Evolutionary conservation across 2,797 vertebrate species (phyloP).

Genomic region (Peromyscus melanophrys): DNA sequence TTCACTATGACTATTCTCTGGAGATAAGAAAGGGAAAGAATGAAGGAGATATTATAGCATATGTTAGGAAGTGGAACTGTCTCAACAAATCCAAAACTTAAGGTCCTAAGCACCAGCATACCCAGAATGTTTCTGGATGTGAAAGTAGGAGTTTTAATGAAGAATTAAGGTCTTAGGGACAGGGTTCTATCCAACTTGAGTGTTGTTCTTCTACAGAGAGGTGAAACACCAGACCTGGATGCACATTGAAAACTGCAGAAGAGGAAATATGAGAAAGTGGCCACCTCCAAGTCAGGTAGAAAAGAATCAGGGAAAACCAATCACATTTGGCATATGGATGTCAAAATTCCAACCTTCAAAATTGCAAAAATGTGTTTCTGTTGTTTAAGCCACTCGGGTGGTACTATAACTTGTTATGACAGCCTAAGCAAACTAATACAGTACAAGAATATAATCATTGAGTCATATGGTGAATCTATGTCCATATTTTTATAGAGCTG

Average conservation of each 20-base stretch:
- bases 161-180: not conserved
- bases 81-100: not conserved
- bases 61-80: not conserved
- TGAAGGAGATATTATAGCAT: not conserved
- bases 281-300: not conserved
- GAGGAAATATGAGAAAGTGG: not conserved
- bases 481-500: not conserved
- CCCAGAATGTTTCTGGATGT: not conserved
- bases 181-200: not conserved
- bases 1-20: not conserved
- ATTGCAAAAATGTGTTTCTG: not conserved
- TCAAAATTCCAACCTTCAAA: not conserved
- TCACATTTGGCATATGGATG: too few relatives aligned
- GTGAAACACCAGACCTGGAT: not conserved
- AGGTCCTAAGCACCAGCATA: not conserved
- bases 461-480: not conserved
- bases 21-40: not conserved
- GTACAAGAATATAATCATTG: not conserved
- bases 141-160: not conserved
- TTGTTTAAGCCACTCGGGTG: not conserved
- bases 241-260: not conserved
- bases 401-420: not conserved
- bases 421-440: not conserved
- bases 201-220: not conserved
- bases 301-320: not conserved